Conservation (phyloP, 2,113 vertebrate species). For the Microtus richardsoni region DNA sequence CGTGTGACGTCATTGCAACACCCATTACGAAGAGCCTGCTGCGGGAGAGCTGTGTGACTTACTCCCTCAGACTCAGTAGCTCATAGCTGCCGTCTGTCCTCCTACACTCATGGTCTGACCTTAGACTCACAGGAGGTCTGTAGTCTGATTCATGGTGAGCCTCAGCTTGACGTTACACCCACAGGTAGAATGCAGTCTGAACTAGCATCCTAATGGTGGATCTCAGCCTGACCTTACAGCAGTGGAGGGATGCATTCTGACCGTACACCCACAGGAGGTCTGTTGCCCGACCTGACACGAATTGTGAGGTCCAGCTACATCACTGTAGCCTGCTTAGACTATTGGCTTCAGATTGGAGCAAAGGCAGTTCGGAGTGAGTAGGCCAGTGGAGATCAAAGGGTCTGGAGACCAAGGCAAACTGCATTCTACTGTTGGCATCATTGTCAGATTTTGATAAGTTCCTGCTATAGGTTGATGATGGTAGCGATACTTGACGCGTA, state of each 20-base stretch:
- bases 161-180: background rate
- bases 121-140: background rate
- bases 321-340: fast-evolving
- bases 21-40: background rate
- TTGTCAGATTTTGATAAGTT: background rate
- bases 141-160: background rate
- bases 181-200: background rate
- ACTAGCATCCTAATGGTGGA: background rate
- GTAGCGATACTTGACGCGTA: background rate
- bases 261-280: background rate
- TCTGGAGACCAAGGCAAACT: background rate
- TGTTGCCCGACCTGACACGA: background rate
- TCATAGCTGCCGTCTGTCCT: background rate
- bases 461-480: background rate
- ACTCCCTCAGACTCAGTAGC: background rate
- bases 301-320: too few species aligned
- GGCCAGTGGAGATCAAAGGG: background rate
- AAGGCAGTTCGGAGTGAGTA: background rate
- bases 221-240: background rate
- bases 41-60: background rate
- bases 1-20: fast-evolving
- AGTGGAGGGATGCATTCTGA: background rate
- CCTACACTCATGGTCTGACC: background rate
- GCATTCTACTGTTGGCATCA: background rate
- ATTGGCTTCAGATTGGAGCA: background rate